Base-by-base conservation (phyloP, 2,888 invertebrate genomes). In the Adelognathus sp. region DNA sequence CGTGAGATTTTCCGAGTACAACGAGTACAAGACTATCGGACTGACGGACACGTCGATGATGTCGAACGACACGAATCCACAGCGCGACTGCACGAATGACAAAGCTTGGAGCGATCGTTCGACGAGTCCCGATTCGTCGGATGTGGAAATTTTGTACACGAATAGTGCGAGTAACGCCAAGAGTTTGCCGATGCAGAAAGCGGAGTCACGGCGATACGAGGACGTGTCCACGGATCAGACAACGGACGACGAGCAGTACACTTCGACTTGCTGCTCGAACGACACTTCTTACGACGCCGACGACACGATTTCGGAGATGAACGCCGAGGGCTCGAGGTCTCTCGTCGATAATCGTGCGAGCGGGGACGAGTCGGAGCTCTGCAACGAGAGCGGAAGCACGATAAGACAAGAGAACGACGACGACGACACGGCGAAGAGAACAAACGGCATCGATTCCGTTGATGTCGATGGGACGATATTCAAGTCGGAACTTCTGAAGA, bases 401-500 rank as follows among this genome's bases (percentile, higher is more conserved):
- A 66, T 76, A 5, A 31, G 64, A 46, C 64, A 66, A 61, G 74
- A 67, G 70, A 83, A 86, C 70, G 70, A 85, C 24, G 77, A 85
- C n/a, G 31, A 85, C 24, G 77, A 85, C n/a, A 27, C 50, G 61
- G 72, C 67, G 24, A 69, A 46, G 77, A 85, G 86, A 89, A 88
- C 14, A 75, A 67, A 72, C 39, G 61, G 29, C 24, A 54, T 82
- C 89, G 91, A 88, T 84, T 92, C 93, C 88, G 92, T 92, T 90
- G 92, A 92, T 89, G 90, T 91, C 50, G 92, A 93, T 85, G 64
- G 79, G 4, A 90, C 92, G 84, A 88, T 93, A 84, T 93, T 93
- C 81, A 94, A 94, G 83, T 93, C 94, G 87, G 94, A 94, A 85
- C 87, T 94, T 54, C 86, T 95, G 78, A 94, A 94, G 89, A 92